phyloP scores from a whole-genome alignment of 2,113 vertebrate genomes.

The Tenrec ecaudatus region DNA sequence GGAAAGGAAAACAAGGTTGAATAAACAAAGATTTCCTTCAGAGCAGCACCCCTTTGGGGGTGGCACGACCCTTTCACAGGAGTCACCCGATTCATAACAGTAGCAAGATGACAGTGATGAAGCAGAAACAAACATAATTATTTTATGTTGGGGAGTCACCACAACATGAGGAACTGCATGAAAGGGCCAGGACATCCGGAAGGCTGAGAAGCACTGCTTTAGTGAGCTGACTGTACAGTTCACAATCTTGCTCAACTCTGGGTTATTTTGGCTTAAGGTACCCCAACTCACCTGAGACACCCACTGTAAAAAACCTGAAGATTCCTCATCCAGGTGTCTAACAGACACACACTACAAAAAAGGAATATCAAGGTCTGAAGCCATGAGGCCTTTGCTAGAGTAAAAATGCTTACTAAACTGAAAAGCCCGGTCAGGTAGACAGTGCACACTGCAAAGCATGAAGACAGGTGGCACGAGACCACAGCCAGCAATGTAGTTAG shows the following conservation, averaged over 20 bases:
- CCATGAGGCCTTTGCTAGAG: not conserved
- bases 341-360: not conserved
- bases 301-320: slow-evolving; percentile 28
- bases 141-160: too few relatives aligned
- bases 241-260: not conserved
- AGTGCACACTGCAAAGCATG: not conserved
- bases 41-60: too few relatives aligned
- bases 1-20: slow-evolving; percentile 49
- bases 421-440: not conserved
- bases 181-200: too few relatives aligned
- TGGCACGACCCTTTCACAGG: too few relatives aligned
- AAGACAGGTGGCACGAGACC: not conserved
- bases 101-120: too few relatives aligned
- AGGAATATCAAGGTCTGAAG: not conserved
- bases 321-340: not conserved
- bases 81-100: too few relatives aligned
- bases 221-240: not conserved
- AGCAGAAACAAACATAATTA: too few relatives aligned
- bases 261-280: slow-evolving; percentile 21
- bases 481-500: not conserved
- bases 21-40: slow-evolving; percentile 38
- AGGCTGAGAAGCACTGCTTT: not conserved
- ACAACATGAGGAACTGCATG: too few relatives aligned
- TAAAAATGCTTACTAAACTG: slow-evolving; percentile 12
- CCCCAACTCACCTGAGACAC: slow-evolving; percentile 31